A percentile compares a stretch with the other conserved stretches of the same genome.
phyloP scores from a whole-genome alignment of 2,888 invertebrate genomes.

The Dasysyrphus tricinctus region DNA sequence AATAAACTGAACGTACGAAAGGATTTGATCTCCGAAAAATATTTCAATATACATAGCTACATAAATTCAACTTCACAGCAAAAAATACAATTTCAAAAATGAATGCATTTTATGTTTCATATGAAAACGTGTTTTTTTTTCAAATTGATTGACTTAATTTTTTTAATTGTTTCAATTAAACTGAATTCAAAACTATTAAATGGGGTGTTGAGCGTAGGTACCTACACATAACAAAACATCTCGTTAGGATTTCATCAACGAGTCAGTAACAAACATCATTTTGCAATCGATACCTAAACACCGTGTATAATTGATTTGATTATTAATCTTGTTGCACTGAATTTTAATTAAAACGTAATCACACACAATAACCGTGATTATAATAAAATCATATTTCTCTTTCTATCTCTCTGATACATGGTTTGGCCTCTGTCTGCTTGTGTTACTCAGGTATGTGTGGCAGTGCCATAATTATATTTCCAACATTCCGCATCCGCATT shows the following conservation, averaged over 20 bases:
- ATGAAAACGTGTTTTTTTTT: too few relatives aligned
- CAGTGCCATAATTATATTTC: conserved; percentile 55
- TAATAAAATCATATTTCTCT: conserved; percentile 60
- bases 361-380: conserved; percentile 69
- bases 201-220: neutral
- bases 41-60: too few relatives aligned
- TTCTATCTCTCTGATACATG: neutral
- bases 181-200: too few relatives aligned
- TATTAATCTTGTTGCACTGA: conserved; percentile 71
- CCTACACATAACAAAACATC: conserved; percentile 1
- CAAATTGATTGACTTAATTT: too few relatives aligned
- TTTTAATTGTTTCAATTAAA: too few relatives aligned
- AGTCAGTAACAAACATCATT: conserved; percentile 53
- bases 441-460: conserved; percentile 5
- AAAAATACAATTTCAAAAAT: too few relatives aligned
- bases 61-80: too few relatives aligned
- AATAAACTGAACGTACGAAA: too few relatives aligned
- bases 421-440: neutral
- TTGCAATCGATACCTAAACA: conserved; percentile 73
- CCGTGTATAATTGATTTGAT: conserved; percentile 73
- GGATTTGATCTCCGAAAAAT: too few relatives aligned
- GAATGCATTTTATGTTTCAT: too few relatives aligned
- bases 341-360: conserved; percentile 73
- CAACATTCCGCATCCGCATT: conserved; percentile 50
- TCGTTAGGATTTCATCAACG: conserved; percentile 47